Conservation (phyloP, 1,140 invertebrate genomes). For the Pentalonia nigronervosa region DNA sequence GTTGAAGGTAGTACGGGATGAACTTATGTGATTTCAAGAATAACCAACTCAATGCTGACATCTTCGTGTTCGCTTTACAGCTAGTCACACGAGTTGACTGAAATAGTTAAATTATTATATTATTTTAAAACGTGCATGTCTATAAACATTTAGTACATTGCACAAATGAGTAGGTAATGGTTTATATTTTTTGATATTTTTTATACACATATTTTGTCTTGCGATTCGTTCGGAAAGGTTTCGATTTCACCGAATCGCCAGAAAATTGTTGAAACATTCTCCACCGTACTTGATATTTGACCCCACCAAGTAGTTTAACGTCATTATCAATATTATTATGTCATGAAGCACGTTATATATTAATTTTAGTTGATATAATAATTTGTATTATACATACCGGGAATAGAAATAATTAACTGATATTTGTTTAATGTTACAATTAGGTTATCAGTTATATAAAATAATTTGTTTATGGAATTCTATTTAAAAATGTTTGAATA, state of each 20-base stretch:
- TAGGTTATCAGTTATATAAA: no score
- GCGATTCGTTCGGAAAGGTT: neutral
- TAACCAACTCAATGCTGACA: neutral
- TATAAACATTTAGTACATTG: neutral
- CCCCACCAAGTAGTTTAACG: neutral
- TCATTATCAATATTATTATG: neutral
- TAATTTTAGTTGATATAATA: neutral
- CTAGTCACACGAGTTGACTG: neutral
- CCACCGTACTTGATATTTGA: neutral
- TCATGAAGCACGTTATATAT: neutral
- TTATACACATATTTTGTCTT: neutral
- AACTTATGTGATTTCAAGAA: neutral
- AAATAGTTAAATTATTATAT: neutral
- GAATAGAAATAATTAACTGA: neutral
- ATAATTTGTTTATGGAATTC: no score
- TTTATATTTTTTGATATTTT: neutral
- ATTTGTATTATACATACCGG: neutral
- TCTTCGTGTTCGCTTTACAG: neutral
- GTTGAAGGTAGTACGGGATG: neutral
- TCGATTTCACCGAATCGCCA: neutral
- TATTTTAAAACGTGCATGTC: neutral
- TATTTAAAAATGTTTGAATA: no score
- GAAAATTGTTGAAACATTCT: neutral
- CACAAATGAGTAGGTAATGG: neutral
- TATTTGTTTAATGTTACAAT: no score